These are phyloP conservation scores for Trachelus tabidus DNA, from an alignment of 2,888 invertebrate species.

Conservation along the genomic window DNA sequence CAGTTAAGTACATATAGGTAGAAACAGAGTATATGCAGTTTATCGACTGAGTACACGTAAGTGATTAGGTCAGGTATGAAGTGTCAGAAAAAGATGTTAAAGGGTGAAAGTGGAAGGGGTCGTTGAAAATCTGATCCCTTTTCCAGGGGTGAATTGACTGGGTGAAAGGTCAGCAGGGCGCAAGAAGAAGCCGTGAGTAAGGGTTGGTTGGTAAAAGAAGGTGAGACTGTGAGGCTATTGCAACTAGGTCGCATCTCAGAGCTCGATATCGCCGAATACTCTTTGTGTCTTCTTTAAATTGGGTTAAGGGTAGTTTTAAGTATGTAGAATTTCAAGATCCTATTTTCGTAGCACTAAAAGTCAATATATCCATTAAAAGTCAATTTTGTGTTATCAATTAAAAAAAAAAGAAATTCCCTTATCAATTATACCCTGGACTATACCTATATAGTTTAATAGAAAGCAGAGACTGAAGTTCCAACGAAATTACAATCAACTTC, in stretches of 20 bases:
- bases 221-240: constrained; percentile 34
- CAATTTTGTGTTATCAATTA: neutral
- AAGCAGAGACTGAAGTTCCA: neutral
- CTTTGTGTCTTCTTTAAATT: constrained; percentile 53
- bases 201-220: constrained; percentile 29
- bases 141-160: neutral
- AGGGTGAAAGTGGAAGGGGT: constrained; percentile 25
- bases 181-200: constrained; percentile 17
- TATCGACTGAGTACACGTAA: neutral
- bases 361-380: neutral
- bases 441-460: neutral
- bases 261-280: constrained; percentile 61
- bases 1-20: neutral
- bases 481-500: neutral
- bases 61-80: neutral
- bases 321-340: constrained; percentile 32
- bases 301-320: constrained; percentile 47
- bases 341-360: constrained; percentile 6
- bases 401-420: no score
- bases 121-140: neutral
- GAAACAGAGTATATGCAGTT: neutral
- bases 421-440: no score
- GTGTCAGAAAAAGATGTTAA: constrained; percentile 18
- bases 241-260: constrained; percentile 59
- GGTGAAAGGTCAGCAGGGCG: constrained; percentile 5